phyloP scores from a whole-genome alignment of 2,797 vertebrate species.

The Hoplostethus mediterraneus region DNA sequence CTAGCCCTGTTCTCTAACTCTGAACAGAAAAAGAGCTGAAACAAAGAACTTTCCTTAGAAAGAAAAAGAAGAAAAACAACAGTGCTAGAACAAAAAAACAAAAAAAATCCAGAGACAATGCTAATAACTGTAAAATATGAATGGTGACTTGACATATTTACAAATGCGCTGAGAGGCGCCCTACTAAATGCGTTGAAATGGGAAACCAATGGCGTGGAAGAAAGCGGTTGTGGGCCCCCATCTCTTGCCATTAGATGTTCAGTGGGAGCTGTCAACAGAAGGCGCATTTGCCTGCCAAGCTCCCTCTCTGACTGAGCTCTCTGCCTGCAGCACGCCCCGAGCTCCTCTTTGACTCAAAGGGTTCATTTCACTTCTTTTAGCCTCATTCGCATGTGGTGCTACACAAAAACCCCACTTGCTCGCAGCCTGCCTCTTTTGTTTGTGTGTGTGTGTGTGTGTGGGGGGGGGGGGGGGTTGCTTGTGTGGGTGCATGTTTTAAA shows the following conservation, averaged over 20 bases:
- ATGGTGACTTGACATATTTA: conserved; percentile 84
- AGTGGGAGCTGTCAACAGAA: conserved; percentile 92
- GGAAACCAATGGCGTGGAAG: conserved; percentile 81
- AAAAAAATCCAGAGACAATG: conserved; percentile 68
- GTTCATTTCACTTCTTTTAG: conserved; percentile 92
- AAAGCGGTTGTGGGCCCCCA: conserved; percentile 85
- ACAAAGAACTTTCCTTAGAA: conserved; percentile 81
- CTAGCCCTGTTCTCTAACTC: conserved; percentile 78
- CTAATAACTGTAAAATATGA: conserved; percentile 82
- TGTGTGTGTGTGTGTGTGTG: conserved; percentile 60
- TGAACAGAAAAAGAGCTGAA: conserved; percentile 77
- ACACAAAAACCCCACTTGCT: conserved; percentile 85
- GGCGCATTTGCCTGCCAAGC: conserved; percentile 91
- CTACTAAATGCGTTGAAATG: conserved; percentile 83
- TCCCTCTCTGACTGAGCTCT: conserved; percentile 88
- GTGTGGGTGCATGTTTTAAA: not conserved
- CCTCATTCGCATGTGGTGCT: conserved; percentile 93
- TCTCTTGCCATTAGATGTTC: conserved; percentile 91
- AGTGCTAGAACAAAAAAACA: conserved; percentile 53
- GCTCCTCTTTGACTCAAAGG: conserved; percentile 96
- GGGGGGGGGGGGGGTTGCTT: no score
- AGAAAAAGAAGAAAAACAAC: conserved; percentile 74
- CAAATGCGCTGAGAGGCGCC: conserved; percentile 77
- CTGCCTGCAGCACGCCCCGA: conserved; percentile 94
- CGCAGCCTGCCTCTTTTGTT: conserved; percentile 77